These are phyloP conservation scores for Venustoraphidia nigricollis DNA, from an alignment of 2,888 invertebrate genomes.

Conservation along the genomic window DNA sequence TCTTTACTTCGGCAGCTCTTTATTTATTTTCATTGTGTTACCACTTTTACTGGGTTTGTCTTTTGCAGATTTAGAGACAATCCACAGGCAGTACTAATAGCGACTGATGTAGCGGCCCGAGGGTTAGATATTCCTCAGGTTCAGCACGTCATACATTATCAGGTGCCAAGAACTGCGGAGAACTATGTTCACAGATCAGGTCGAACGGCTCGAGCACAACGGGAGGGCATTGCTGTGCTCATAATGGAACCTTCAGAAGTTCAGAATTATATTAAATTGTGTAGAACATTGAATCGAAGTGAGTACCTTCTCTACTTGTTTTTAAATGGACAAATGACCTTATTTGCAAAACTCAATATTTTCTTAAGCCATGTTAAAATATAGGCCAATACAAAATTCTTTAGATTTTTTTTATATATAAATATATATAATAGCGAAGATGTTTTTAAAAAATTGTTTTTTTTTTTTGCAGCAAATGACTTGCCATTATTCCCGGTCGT, in stretches of 20 bases:
- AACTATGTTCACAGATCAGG: constrained; percentile 95
- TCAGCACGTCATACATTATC: constrained; percentile 93
- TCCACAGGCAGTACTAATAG: constrained; percentile 47
- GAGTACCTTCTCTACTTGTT: constrained; percentile 19
- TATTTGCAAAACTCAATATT: no score
- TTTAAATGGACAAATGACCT: no score
- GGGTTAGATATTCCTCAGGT: constrained; percentile 91
- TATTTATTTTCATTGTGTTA: neutral
- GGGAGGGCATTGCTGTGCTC: constrained; percentile 80
- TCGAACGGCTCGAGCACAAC: constrained; percentile 80
- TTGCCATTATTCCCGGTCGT: constrained; percentile 71
- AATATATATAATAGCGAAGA: no score
- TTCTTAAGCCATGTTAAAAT: no score
- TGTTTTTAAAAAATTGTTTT: constrained; percentile 2
- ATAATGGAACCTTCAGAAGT: constrained; percentile 83
- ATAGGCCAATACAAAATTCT: no score
- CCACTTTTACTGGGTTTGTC: neutral
- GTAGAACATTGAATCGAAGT: constrained; percentile 75
- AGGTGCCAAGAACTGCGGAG: constrained; percentile 87
- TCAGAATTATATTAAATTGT: constrained; percentile 61
- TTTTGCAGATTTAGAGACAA: constrained; percentile 49
- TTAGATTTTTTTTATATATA: no score
- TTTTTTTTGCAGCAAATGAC: constrained; percentile 46
- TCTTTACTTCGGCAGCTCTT: neutral
- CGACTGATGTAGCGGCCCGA: constrained; percentile 85